These are phyloP conservation scores for Piliocolobus tephrosceles DNA, from an alignment of 2,113 vertebrate genomes.

Conservation along the genomic window DNA sequence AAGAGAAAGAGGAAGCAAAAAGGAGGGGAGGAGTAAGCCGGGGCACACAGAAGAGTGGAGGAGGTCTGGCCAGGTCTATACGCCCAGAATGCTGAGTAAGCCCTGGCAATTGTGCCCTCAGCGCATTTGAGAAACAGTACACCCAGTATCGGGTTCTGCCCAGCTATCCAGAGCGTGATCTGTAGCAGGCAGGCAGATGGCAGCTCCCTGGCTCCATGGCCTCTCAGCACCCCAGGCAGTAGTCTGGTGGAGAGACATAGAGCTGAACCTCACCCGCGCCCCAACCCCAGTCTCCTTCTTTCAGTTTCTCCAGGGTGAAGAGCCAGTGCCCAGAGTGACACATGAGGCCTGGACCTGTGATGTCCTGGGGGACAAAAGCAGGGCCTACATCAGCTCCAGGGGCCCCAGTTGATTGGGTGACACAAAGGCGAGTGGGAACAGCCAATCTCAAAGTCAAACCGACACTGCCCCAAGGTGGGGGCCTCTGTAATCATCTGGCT, in stretches of 20 bases:
- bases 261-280: background rate
- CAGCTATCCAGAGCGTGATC: conserved; percentile 54
- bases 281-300: background rate
- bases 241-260: background rate
- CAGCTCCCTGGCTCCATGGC: background rate
- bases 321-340: background rate
- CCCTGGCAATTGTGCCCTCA: conserved; percentile 63
- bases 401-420: background rate
- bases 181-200: background rate
- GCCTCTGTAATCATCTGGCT: background rate
- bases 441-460: background rate
- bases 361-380: background rate
- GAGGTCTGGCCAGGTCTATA: background rate
- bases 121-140: conserved; percentile 74
- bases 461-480: fast-evolving
- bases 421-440: background rate
- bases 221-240: background rate
- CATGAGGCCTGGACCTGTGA: fast-evolving
- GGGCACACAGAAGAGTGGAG: fast-evolving
- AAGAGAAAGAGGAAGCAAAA: no score
- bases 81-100: conserved; percentile 74
- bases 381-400: background rate
- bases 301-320: background rate
- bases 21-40: fast-evolving
- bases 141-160: conserved; percentile 74